Base-by-base conservation (phyloP, 1,140 invertebrate species). In the Geopemphigus sp. region DNA sequence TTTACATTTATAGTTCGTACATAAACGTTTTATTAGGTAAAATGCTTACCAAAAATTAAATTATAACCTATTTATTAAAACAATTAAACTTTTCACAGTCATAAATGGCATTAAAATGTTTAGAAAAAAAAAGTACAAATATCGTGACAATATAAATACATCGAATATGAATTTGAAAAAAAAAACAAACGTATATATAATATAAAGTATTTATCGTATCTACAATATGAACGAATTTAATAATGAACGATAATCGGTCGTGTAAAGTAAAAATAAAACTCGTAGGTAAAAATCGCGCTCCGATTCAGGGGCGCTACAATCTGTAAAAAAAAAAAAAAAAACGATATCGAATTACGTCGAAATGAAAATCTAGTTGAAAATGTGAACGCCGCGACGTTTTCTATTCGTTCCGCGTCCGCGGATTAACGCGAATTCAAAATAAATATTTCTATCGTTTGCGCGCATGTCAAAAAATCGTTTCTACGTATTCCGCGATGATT, bases 11-110 rank as follows among this genome's bases (percentile, higher is more conserved):
- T n/a, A 50, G 56, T 56, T 74, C 6, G 15, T 39, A 39, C 47
- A 22, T 24, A 5, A 56, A 61, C 29, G 17, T 32, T 73, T 57
- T 76, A 76, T 76, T 56, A 76, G 73, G 73, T 76, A 76, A 14
- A 76, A 39, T 76, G 56, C 22, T 59, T 76, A 76, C 73, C 73
- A 76, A 76, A 59, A 74, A 59, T 59, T 76, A 76, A 76, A 76
- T 57, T 0, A 32, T 73, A 45, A 61, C 73, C 56, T 76, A 76
- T 76, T 76, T 76, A 76, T 76, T 76, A 59, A 57, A 74, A 74
- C 53, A 74, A 57, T 32, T 26, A 19, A 73, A 56, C 29, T 56
- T 24, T 47, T 24, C 59, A 76, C 73, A 76, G 15, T 26, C n/a
- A 19, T 39, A 73, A n/a, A 56, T 19, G 19, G 32, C 45, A 26